phyloP scores from a whole-genome alignment of 1,140 invertebrate species.

The Drosophila ananassae region DNA sequence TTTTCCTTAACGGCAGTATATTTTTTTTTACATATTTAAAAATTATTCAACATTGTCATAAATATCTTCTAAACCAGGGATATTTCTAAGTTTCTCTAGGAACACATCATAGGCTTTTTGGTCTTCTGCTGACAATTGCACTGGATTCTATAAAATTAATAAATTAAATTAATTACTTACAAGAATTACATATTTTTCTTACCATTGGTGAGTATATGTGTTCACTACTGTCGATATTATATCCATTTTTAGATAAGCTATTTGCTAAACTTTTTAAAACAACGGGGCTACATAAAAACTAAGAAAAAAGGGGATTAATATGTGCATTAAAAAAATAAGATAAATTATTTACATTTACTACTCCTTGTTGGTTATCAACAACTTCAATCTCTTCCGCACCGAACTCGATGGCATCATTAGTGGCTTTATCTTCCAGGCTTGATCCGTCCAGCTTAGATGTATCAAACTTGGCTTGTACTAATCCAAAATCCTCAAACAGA shows the following conservation, averaged over 20 bases:
- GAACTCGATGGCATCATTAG: conserved; percentile 87
- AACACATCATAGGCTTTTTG: conserved; percentile 51
- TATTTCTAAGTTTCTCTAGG: conserved; percentile 47
- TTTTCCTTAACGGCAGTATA: background rate
- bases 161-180: background rate
- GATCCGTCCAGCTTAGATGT: conserved; percentile 40
- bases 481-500: conserved; percentile 86
- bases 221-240: conserved; percentile 54
- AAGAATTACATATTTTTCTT: background rate
- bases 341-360: conserved; percentile 80
- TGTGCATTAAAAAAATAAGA: background rate
- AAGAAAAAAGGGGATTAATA: background rate
- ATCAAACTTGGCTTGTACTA: conserved; percentile 84
- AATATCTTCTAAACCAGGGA: conserved; percentile 67
- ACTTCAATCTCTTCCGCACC: conserved; percentile 87
- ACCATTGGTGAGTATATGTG: conserved; percentile 62
- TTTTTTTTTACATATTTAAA: background rate
- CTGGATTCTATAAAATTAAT: conserved; percentile 40
- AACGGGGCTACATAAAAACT: conserved; percentile 62
- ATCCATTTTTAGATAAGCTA: conserved; percentile 43
- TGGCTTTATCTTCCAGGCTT: conserved; percentile 85
- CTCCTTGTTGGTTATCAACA: conserved; percentile 79
- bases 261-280: conserved; percentile 38
- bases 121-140: conserved; percentile 49
- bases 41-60: conserved; percentile 67